Evolutionary conservation across 1,140 invertebrate species (phyloP), one percentile per base, ranked within the genome.

Genomic region (Uloborus diversus): DNA sequence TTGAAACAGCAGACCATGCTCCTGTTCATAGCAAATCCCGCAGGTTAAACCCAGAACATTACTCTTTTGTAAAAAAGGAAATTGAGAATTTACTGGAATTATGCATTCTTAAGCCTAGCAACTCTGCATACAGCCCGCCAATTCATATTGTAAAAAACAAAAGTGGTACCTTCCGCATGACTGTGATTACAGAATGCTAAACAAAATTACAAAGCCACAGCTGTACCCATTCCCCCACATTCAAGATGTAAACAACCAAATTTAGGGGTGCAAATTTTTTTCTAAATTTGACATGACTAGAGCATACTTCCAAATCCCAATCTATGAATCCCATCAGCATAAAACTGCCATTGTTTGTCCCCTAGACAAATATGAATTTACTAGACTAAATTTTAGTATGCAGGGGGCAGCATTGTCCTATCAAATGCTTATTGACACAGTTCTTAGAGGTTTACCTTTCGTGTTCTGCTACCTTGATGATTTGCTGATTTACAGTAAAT

Each of bases 401-500:
- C 42, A 80, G 30, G 81, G 81, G 17, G 57, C 80, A 4, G 59
- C 79, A 3, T 23, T 20, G 20, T 30, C 81, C 3, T 81, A 82
- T 49, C 79, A 81, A 32, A 28, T n/a, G 47, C 28, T 81, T n/a
- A 56, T 56, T 17, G 64, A 81, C 51, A 27, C 28, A 25, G 23
- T 82, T 28, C 33, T 70, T 27, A 5, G 11, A 4, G 51, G 51
- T 5, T 20, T 56, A 4, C 5, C 11, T 20, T 56, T 56, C 20
- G 51, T 42, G 5, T 56, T 56, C 20, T 56, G 51, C 51, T 56
- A 56, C 23, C 20, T 56, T 5, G 51, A 56, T 20, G 51, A 56
- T 33, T 81, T 91, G 33, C 83, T 90, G 1, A 83, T 91, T 4
- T 87, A 83, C 33, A 85, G 84, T 1, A 59, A 83, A 3, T 73